Base-by-base conservation (phyloP, 2,797 vertebrate species). In the Cynodonichthys magdalenae region DNA sequence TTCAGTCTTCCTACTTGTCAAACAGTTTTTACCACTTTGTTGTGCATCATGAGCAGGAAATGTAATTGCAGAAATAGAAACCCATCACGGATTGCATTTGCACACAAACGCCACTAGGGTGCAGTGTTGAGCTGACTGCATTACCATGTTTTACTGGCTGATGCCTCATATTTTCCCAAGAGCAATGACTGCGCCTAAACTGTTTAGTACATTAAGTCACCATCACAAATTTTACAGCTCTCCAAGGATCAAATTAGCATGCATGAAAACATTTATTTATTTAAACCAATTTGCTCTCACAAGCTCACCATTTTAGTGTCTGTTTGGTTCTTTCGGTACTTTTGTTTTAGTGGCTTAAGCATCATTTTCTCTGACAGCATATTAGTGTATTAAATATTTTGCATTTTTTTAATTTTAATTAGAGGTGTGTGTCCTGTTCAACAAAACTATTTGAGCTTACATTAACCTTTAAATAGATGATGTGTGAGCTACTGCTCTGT, bases 91-190 rank as follows among this genome's bases (percentile, higher is more conserved):
- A 2, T 36, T 55, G 11, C 48, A 69, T 57, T 73, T 76, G 36
- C 69, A 70, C 31, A 9, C 2, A 4, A 5, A 1, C 3, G 0
- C 85, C 90, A 69, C 69, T 63, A 81, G 87, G 59, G 79, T 88
- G 20, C 84, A 83, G 83, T 87, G 74, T 87, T 86, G 75, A 77
- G 80, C 79, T 47, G 12, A 59, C 49, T 66, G 17, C 57, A 9
- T 12, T 24, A 18, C 14, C 9, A 49, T 57, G 27, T 47, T 18
- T 59, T 36, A 55, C 46, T 63, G 61, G 64, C 63, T 65, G 1
- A 50, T 66, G 54, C 24, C 17, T 63, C 56, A 65, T 48, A 41
- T 71, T 68, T 77, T 50, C 70, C 69, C 44, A 36, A 6, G 59
- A 77, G 81, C 44, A 55, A 62, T 79, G 69, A 73, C 69, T 52